phyloP scores from a whole-genome alignment of 2,797 vertebrate genomes.

The Sylvia borin region DNA sequence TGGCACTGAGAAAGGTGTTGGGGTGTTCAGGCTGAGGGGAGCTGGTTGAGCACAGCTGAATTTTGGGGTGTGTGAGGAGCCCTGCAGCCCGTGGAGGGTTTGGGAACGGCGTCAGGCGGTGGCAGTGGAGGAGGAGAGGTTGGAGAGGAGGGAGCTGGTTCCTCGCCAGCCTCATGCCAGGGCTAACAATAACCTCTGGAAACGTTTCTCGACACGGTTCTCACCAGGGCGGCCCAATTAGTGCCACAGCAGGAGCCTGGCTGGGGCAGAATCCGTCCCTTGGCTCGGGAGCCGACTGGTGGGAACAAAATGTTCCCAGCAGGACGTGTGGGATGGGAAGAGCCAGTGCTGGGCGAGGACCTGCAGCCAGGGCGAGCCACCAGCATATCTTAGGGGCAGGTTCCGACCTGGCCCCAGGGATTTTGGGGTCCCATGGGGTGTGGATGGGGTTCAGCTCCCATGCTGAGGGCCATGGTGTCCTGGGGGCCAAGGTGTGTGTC shows the following conservation, averaged over 20 bases:
- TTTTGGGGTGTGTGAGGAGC: not conserved
- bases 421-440: not conserved
- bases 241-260: slow-evolving; percentile 57
- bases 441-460: rapidly evolving
- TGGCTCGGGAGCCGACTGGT: not conserved
- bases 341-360: not conserved
- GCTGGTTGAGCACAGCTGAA: not conserved
- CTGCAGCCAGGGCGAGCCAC: not conserved
- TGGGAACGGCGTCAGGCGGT: rapidly evolving
- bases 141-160: slow-evolving; percentile 49
- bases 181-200: slow-evolving; percentile 52
- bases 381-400: not conserved
- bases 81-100: not conserved
- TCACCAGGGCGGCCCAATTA: slow-evolving; percentile 51
- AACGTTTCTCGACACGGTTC: not conserved
- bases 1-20: rapidly evolving
- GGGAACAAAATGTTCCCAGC: slow-evolving; percentile 57
- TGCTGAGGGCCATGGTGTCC: rapidly evolving
- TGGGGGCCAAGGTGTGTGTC: rapidly evolving
- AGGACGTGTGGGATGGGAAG: not conserved
- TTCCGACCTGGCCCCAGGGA: rapidly evolving
- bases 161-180: slow-evolving; percentile 52
- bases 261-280: slow-evolving; percentile 36
- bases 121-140: not conserved
- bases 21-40: not conserved